Conservation (phyloP, 2,888 invertebrate genomes). For the Drosophila setosimentum region DNA sequence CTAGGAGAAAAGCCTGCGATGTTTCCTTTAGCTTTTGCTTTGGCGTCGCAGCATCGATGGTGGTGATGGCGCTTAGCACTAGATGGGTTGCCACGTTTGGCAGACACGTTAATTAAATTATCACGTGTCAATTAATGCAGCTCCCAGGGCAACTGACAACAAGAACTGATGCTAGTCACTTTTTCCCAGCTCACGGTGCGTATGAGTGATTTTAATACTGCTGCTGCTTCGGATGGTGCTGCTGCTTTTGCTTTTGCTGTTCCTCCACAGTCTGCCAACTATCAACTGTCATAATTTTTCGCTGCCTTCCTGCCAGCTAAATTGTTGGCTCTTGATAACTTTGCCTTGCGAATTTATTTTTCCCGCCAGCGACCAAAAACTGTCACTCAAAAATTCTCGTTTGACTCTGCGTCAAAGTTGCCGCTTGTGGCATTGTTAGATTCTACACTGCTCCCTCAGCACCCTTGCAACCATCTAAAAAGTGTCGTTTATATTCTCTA, state of each 20-base stretch:
- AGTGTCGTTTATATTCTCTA: constrained; percentile 54
- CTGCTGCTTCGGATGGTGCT: neutral
- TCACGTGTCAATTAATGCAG: constrained; percentile 76
- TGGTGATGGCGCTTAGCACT: constrained; percentile 52
- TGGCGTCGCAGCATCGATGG: constrained; percentile 17
- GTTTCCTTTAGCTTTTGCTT: constrained; percentile 47
- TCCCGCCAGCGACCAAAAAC: constrained; percentile 45
- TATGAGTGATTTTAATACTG: constrained; percentile 66
- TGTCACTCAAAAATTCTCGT: constrained; percentile 65
- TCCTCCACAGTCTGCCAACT: constrained; percentile 43
- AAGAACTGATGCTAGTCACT: constrained; percentile 35
- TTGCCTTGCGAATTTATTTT: constrained; percentile 42
- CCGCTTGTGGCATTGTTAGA: constrained; percentile 58
- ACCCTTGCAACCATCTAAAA: constrained; percentile 37
- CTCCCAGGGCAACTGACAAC: constrained; percentile 53
- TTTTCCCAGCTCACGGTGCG: constrained; percentile 44
- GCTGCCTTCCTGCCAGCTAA: constrained; percentile 30
- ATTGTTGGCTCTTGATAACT: constrained; percentile 47
- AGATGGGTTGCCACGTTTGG: constrained; percentile 67
- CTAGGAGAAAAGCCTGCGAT: constrained; percentile 27
- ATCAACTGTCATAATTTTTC: constrained; percentile 63
- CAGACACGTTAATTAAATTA: constrained; percentile 76
- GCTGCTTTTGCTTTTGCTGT: constrained; percentile 4
- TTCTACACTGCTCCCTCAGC: neutral
- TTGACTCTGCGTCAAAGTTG: constrained; percentile 67